phyloP scores from a whole-genome alignment of 2,888 invertebrate genomes.

The Ethmia dodecea region DNA sequence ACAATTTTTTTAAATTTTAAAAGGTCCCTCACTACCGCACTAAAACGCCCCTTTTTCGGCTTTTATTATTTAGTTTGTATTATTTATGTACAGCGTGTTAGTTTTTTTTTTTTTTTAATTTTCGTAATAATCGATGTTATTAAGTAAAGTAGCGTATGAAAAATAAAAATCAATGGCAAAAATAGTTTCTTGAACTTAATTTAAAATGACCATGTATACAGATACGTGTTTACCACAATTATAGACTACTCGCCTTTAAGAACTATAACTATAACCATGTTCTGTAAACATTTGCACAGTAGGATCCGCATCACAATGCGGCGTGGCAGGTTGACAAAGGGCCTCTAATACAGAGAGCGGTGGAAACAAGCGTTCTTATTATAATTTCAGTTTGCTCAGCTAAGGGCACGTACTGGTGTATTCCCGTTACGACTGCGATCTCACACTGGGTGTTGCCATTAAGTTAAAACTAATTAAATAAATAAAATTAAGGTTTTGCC shows the following conservation, averaged over 20 bases:
- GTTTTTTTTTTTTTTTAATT: too few relatives aligned
- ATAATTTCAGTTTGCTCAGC: constrained; percentile 3
- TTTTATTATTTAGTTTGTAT: too few relatives aligned
- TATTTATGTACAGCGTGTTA: too few relatives aligned
- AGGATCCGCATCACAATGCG: not conserved
- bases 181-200: not conserved
- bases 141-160: not conserved
- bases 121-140: not conserved
- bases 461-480: not conserved
- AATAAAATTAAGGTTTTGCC: not conserved
- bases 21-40: too few relatives aligned
- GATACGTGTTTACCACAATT: not conserved
- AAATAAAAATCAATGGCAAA: not conserved
- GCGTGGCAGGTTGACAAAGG: constrained; percentile 5
- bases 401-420: not conserved
- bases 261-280: not conserved
- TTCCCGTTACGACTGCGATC: not conserved
- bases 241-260: not conserved
- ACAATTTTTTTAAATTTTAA: too few relatives aligned
- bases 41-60: too few relatives aligned
- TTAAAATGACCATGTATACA: not conserved
- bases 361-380: constrained; percentile 3
- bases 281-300: constrained; percentile 1
- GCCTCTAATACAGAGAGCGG: not conserved
- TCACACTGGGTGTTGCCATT: too few relatives aligned